Evolutionary conservation across 2,797 vertebrate genomes (phyloP).

Genomic region (Leptatherina wallacei): DNA sequence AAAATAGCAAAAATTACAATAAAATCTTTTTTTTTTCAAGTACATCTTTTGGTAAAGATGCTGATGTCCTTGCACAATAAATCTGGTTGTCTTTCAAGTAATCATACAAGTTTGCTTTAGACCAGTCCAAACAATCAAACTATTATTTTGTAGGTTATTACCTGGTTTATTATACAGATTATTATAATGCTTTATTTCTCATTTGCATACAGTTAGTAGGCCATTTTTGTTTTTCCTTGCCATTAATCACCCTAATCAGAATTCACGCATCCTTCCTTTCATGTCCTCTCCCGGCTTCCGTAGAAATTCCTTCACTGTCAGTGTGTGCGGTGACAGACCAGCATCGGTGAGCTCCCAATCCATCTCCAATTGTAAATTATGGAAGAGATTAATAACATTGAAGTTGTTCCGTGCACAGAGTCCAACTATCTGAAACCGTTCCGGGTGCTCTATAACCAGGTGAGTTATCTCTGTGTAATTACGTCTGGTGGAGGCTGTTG

Average conservation of each 20-base stretch:
- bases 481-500: constrained; percentile 37
- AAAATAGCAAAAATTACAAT: too few relatives aligned
- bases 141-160: not conserved
- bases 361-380: constrained; percentile 66
- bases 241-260: not conserved
- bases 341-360: constrained; percentile 62
- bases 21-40: too few relatives aligned
- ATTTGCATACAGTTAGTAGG: not conserved
- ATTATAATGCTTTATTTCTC: not conserved
- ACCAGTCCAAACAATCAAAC: not conserved
- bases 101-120: not conserved
- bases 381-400: constrained; percentile 87
- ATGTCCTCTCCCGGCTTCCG: constrained; percentile 66
- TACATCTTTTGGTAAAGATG: not conserved
- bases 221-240: not conserved
- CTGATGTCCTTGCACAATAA: too few relatives aligned
- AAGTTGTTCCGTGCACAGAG: constrained; percentile 85
- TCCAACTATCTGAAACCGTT: constrained; percentile 88
- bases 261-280: not conserved
- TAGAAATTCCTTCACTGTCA: constrained; percentile 73
- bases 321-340: constrained; percentile 70
- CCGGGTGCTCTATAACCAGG: constrained; percentile 85
- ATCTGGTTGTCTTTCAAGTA: too few relatives aligned
- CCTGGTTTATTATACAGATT: not conserved
- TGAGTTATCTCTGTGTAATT: constrained; percentile 67